Evolutionary conservation across 1,140 invertebrate species (phyloP).

Genomic region (Drosophila aff.): DNA sequence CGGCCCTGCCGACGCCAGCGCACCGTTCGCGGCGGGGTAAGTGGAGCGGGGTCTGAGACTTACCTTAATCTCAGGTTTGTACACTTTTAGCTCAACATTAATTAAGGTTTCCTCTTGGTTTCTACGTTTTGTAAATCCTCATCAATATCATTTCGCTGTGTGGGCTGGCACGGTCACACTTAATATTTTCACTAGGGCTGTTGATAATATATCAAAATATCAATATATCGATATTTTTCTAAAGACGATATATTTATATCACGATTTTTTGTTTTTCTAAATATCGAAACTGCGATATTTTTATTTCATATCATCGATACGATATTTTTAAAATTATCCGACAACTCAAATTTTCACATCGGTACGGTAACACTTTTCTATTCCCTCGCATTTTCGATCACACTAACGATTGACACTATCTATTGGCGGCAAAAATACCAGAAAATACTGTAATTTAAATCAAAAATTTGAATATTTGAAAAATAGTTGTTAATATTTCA

Average conservation of each 20-base stretch:
- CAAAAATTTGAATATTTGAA: slow-evolving; percentile 6
- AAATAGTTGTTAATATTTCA: neutral
- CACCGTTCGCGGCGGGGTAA: slow-evolving; percentile 3
- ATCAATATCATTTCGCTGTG: slow-evolving; percentile 29
- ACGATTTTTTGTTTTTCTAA: no score
- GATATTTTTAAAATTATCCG: no score
- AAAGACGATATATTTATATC: no score
- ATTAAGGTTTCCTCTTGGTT: slow-evolving; percentile 54
- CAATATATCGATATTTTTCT: no score
- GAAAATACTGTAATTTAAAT: neutral
- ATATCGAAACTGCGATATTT: no score
- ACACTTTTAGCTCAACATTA: slow-evolving; percentile 79
- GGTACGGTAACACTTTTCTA: slow-evolving; percentile 24
- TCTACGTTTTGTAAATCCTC: slow-evolving; percentile 45
- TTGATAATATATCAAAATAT: no score
- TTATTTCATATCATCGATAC: no score
- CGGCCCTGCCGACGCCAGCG: neutral
- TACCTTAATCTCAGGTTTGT: slow-evolving; percentile 68
- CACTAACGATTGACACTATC: slow-evolving; percentile 5
- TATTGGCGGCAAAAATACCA: neutral
- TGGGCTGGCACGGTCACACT: slow-evolving; percentile 21
- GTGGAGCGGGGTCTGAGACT: slow-evolving; percentile 13
- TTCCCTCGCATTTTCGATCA: slow-evolving; percentile 18
- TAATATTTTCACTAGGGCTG: slow-evolving; percentile 8
- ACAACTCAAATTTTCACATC: slow-evolving; percentile 8